Percentiles rank a stretch among this genome's conserved stretches.
These are phyloP conservation scores for Phymatocera aterrima DNA, from an alignment of 2,888 invertebrate genomes.

Conservation along the genomic window DNA sequence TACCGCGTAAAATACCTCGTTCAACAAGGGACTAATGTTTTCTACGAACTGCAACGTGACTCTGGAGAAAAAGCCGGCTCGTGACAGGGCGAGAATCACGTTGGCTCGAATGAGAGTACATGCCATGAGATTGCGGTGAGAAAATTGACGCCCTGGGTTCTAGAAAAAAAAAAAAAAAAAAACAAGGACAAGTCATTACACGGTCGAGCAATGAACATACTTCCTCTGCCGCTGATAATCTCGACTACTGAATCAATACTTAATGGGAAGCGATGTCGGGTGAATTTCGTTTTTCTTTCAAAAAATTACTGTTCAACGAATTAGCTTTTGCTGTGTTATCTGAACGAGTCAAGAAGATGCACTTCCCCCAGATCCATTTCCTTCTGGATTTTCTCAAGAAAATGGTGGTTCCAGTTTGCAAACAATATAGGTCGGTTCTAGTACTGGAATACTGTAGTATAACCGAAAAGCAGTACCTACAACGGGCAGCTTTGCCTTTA, in stretches of 20 bases:
- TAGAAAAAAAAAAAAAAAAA: not conserved
- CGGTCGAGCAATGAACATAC: conserved; percentile 6
- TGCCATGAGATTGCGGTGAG: not conserved
- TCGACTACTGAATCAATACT: not conserved
- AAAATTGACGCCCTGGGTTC: conserved; percentile 15
- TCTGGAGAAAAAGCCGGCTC: not conserved
- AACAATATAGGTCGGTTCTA: conserved; percentile 1
- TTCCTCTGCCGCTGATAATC: conserved; percentile 26
- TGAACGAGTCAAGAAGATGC: not conserved
- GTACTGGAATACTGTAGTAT: conserved; percentile 1
- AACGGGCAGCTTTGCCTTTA: conserved; percentile 24
- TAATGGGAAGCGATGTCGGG: not conserved
- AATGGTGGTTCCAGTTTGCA: not conserved
- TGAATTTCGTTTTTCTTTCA: not conserved
- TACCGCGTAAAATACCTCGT: conserved; percentile 25
- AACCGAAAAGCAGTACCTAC: not conserved
- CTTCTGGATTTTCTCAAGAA: not conserved
- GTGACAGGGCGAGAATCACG: not conserved
- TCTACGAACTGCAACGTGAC: conserved; percentile 15
- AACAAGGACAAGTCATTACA: conserved; percentile 1
- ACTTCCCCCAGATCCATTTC: not conserved
- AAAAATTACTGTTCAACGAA: not conserved
- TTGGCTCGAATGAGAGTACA: conserved; percentile 8
- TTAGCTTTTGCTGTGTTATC: not conserved
- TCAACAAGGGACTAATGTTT: not conserved